Evolutionary conservation across 2,797 vertebrate species (phyloP), one percentile per base, ranked within the genome.

Genomic region (Bradypodion pumilum): DNA sequence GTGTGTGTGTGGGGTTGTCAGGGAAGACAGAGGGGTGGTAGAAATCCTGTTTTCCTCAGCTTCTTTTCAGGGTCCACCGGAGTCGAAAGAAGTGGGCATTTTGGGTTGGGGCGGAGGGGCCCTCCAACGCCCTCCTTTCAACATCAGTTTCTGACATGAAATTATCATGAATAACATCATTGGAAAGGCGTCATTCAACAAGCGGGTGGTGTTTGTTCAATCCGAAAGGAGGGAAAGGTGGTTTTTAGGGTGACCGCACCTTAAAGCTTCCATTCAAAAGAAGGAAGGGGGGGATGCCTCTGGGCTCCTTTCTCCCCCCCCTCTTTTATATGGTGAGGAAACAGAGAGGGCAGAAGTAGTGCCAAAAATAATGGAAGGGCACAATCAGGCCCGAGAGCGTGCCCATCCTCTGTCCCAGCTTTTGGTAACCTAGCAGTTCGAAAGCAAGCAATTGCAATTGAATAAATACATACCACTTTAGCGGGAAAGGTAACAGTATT

Each of bases 1-100:
- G n/a, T n/a, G n/a, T n/a, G n/a, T n/a, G n/a, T n/a, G n/a, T n/a
- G n/a, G n/a, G n/a, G n/a, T n/a, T n/a, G n/a, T n/a, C n/a, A n/a
- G n/a, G n/a, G n/a, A 2, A 3, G 21, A 37, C 2, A 1, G 15
- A 8, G 44, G 0, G 13, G 2, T n/a, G 23, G 21, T 16, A 1
- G 3, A 6, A 7, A 15, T 5, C 1, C 2, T 6, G 0, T 37
- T 10, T 16, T 37, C 10, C 29, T 60, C 9, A n/a, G n/a, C n/a
- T n/a, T n/a, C n/a, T n/a, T n/a, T 25, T 40, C 7, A 5, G 44
- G 12, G 32, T 13, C 62, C 72, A 2, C 1, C 27, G 1, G 13
- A 27, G 62, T 42, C 49, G 27, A 3, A 62, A 65, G 68, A 56
- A 52, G 52, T 5, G 25, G 78, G 65, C 4, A 46, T n/a, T n/a